Conservation (phyloP, 2,797 vertebrate genomes). For the Neosilurus mollespiculum region DNA sequence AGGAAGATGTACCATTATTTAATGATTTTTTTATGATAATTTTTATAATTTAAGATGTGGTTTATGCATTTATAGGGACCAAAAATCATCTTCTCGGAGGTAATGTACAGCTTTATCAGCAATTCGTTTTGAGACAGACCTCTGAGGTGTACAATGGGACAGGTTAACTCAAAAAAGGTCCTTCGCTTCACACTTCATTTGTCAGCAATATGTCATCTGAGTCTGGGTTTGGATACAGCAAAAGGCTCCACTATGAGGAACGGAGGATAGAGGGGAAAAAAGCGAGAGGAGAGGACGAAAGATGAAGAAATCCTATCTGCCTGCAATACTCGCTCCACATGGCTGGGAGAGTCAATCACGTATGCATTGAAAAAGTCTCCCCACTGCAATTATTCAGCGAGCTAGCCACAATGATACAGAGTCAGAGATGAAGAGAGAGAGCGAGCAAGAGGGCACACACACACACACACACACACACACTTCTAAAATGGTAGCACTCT, state of each 20-base stretch:
- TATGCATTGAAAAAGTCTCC: constrained; percentile 81
- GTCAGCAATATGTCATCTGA: constrained; percentile 28
- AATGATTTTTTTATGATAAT: background rate
- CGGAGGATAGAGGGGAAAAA: background rate
- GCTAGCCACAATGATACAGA: constrained; percentile 50
- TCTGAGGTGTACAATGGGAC: background rate
- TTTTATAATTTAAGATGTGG: background rate
- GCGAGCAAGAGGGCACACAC: background rate
- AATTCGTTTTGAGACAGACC: background rate
- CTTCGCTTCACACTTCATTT: constrained; percentile 3
- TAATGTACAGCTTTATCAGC: constrained; percentile 1
- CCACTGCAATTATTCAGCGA: constrained; percentile 79
- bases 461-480: constrained; percentile 7
- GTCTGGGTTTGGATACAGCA: background rate
- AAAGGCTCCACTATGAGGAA: background rate
- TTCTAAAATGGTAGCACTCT: constrained; percentile 53
- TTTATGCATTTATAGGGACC: background rate
- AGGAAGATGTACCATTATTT: background rate
- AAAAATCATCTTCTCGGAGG: background rate
- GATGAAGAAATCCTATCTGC: constrained; percentile 24
- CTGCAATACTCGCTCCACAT: constrained; percentile 60
- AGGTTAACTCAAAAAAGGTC: background rate
- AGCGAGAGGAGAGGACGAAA: constrained; percentile 3
- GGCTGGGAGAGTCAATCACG: constrained; percentile 69
- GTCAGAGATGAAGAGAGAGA: constrained; percentile 40